These are phyloP conservation scores for Piprites chloris DNA, from an alignment of 2,113 vertebrate genomes.

Conservation along the genomic window DNA sequence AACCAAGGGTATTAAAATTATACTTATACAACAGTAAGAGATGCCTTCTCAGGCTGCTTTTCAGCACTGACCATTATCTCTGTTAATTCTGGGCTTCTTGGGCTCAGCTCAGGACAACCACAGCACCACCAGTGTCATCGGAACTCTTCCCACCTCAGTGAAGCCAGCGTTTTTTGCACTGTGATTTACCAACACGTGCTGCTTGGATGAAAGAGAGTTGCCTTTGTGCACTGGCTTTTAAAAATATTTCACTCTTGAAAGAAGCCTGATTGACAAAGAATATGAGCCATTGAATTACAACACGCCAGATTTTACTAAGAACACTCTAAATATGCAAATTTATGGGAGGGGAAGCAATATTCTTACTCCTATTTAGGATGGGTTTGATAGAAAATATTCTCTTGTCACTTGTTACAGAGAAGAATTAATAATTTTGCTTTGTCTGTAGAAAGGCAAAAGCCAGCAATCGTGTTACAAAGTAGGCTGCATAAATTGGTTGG, in stretches of 20 bases:
- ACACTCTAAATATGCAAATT: slow-evolving; percentile 26
- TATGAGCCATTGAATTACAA: slow-evolving; percentile 1
- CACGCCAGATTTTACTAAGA: background rate
- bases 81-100: background rate
- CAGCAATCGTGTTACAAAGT: slow-evolving; percentile 2
- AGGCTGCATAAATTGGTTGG: slow-evolving; percentile 8
- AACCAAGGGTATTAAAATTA: background rate
- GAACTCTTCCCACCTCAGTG: background rate
- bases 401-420: slow-evolving; percentile 15
- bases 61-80: background rate
- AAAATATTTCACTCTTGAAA: slow-evolving; percentile 34
- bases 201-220: background rate
- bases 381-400: slow-evolving; percentile 32
- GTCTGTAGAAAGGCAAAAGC: slow-evolving; percentile 36
- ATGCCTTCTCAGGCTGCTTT: background rate
- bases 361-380: background rate
- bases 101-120: background rate
- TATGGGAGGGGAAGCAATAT: slow-evolving; percentile 9
- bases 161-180: background rate
- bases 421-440: slow-evolving; percentile 38
- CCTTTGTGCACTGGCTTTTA: background rate
- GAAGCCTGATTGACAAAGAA: slow-evolving; percentile 17
- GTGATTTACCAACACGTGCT: background rate
- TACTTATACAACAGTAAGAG: background rate
- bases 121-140: background rate